These are phyloP conservation scores for Drosophila pandora DNA, from an alignment of 1,140 invertebrate species.

Conservation along the genomic window DNA sequence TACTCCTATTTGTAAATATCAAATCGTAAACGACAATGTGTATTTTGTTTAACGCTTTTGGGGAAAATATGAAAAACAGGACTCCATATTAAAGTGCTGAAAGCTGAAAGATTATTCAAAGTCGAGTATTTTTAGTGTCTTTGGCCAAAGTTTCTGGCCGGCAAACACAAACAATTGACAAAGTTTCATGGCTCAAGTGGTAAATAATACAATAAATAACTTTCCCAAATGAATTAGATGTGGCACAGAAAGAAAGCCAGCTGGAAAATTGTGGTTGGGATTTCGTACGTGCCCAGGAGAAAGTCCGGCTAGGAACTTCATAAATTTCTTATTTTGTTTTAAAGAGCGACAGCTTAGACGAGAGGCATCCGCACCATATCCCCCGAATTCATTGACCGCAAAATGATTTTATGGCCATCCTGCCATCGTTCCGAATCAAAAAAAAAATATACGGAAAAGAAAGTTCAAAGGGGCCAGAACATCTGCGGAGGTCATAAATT, in stretches of 20 bases:
- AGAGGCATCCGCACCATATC: constrained; percentile 5
- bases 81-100: constrained; percentile 34
- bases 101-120: constrained; percentile 29
- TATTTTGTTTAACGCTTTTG: no score
- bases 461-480: neutral
- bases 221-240: constrained; percentile 52
- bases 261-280: constrained; percentile 41
- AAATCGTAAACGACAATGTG: no score
- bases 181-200: constrained; percentile 47
- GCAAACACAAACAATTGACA: constrained; percentile 50
- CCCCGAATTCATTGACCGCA: constrained; percentile 49
- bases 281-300: constrained; percentile 39
- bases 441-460: neutral
- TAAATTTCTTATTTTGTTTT: constrained; percentile 48
- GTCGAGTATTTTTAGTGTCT: constrained; percentile 13
- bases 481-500: constrained; percentile 27
- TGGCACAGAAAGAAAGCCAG: constrained; percentile 33
- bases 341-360: constrained; percentile 40
- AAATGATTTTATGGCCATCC: constrained; percentile 42
- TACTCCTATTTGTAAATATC: no score
- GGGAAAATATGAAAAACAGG: neutral
- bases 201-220: constrained; percentile 57
- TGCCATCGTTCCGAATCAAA: constrained; percentile 1
- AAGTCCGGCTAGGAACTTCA: constrained; percentile 25
- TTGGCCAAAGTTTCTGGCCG: constrained; percentile 28